Evolutionary conservation across 2,888 invertebrate genomes (phyloP), one percentile per base, ranked within the genome.

Genomic region (Nymphalis urticae): DNA sequence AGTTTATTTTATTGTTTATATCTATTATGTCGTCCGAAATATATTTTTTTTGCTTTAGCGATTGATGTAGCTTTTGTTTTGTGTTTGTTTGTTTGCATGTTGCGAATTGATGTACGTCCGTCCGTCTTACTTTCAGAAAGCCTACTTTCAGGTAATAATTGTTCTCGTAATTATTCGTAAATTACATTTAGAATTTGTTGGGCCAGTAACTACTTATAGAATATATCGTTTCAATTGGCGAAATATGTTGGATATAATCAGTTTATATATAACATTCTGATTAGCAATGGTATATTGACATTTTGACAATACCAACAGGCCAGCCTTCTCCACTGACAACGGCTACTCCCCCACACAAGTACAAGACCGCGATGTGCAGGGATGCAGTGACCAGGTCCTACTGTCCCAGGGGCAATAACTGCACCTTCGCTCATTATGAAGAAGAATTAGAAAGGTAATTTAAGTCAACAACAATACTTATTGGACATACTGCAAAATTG

Each of bases 371-470:
- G 80, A 95, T 98, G 95, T 98, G 98, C 77, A 94, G 98, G 0
- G 98, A 98, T 86, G 93, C 97, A 13, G 94, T 95, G 1, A 93
- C 96, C 32, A 94, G 96, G 17, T 95, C 97, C 0, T 95, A 95
- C 72, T 98, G 98, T 83, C 98, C 98, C 0, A 93, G 98, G 13
- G 97, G 97, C 6, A 95, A 94, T 56, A 95, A 95, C 77, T 98
- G 98, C 85, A 97, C 97, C 0, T 98, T 98, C 89, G 97, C 98
- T 8, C 98, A 98, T 85, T 97, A 97, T 0, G 96, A 97, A 75
- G 97, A 97, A 74, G 98, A 98, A 85, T 90, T 98, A 51, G 98
- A 98, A 80, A 96, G 96, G 95, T 96, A 82, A 82, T 21, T 16
- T 19, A 50, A 27, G 16, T 24, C n/a, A 50, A 42, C 3, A 42